A percentile compares a stretch with the other conserved stretches of the same genome.
Conservation (phyloP, 2,888 invertebrate species). For the Margaritifera margaritifera region DNA sequence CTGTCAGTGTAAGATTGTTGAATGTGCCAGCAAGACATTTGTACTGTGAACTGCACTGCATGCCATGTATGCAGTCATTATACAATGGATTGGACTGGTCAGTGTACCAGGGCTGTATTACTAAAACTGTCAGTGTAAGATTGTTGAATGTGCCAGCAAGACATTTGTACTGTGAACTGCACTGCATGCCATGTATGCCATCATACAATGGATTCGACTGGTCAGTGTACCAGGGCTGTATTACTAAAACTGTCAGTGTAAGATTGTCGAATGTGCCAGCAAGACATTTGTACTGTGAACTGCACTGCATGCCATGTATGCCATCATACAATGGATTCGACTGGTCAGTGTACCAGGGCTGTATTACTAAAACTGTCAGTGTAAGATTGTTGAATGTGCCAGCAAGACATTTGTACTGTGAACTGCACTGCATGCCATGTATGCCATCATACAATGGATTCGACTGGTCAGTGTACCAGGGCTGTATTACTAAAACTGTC, state of each 20-base stretch:
- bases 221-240: slow-evolving; percentile 56
- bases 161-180: slow-evolving; percentile 58
- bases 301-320: no score
- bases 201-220: slow-evolving; percentile 67
- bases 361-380: no score
- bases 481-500: slow-evolving; percentile 31
- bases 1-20: no score
- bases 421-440: no score
- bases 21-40: slow-evolving; percentile 64
- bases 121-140: no score
- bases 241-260: no score
- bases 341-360: slow-evolving; percentile 59
- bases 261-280: no score
- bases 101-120: slow-evolving; percentile 54
- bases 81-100: slow-evolving; percentile 66
- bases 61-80: slow-evolving; percentile 64
- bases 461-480: slow-evolving; percentile 58
- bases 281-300: no score
- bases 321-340: no score
- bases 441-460: no score
- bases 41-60: slow-evolving; percentile 50
- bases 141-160: slow-evolving; percentile 61
- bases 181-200: slow-evolving; percentile 57
- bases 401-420: slow-evolving; percentile 22
- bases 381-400: no score